These are phyloP conservation scores for Axinella damicornis DNA, from an alignment of 37 sponge, comb jelly and placozoan species.

Conservation along the genomic window DNA sequence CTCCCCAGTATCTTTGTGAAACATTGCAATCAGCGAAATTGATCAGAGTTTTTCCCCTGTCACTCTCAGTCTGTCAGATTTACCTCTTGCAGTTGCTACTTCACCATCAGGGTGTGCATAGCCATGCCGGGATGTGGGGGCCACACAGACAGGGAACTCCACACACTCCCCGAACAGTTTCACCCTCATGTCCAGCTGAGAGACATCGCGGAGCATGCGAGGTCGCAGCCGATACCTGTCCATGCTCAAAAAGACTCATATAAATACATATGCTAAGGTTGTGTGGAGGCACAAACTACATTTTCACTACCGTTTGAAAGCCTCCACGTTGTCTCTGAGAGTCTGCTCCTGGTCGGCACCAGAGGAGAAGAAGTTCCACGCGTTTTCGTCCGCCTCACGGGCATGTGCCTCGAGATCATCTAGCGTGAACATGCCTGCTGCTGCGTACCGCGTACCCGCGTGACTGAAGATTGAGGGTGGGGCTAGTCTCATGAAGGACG, in stretches of 20 bases:
- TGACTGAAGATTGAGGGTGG: no score
- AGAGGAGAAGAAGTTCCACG: constrained; percentile 82
- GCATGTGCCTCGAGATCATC: constrained; percentile 79
- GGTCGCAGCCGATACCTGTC: constrained; percentile 77
- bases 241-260: no score
- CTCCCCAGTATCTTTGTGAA: no score
- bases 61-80: background rate
- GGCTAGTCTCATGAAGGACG: no score
- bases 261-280: no score
- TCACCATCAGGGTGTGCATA: constrained; percentile 92
- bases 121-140: constrained; percentile 91
- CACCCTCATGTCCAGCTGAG: constrained; percentile 42
- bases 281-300: no score
- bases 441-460: no score
- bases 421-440: constrained; percentile 41
- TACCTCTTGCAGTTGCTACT: constrained; percentile 84
- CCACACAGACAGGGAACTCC: constrained; percentile 81
- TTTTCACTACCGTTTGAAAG: constrained; percentile 82
- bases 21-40: no score
- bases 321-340: constrained; percentile 83
- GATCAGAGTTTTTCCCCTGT: no score
- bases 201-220: constrained; percentile 80
- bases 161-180: constrained; percentile 73
- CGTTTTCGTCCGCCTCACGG: constrained; percentile 57
- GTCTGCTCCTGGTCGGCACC: constrained; percentile 87